phyloP scores from a whole-genome alignment of 2,888 invertebrate genomes.

The Sinopyrophorus schimmeli region DNA sequence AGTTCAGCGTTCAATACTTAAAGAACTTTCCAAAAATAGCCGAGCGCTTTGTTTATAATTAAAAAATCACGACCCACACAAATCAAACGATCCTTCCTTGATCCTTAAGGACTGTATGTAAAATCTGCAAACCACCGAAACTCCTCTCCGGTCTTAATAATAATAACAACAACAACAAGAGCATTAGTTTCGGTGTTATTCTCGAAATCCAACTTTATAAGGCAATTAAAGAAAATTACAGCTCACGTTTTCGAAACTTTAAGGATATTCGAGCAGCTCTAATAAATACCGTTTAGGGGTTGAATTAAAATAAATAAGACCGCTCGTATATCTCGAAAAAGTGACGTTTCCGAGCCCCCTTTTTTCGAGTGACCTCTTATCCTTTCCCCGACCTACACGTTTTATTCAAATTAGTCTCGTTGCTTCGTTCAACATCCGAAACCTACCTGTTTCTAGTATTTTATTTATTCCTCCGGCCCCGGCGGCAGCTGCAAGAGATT shows the following conservation, averaged over 20 bases:
- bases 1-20: no score
- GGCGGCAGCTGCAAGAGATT: slow-evolving; percentile 3
- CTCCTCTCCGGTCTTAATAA: no score
- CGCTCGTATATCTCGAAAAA: neutral
- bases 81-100: no score
- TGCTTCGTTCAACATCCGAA: slow-evolving; percentile 1
- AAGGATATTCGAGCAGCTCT: neutral
- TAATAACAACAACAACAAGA: no score
- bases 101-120: no score
- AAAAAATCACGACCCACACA: no score
- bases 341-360: no score
- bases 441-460: slow-evolving; percentile 6
- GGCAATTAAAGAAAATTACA: neutral
- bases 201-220: no score
- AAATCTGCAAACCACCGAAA: no score
- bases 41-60: no score
- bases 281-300: neutral
- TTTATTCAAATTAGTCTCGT: slow-evolving; percentile 9
- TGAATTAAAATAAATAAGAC: neutral
- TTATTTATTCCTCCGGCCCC: slow-evolving; percentile 9
- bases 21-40: no score
- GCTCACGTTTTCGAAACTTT: neutral
- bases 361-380: neutral
- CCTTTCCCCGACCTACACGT: neutral
- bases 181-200: no score